Evolutionary conservation across 1,140 invertebrate species (phyloP), one percentile per base, ranked within the genome.

Genomic region (Gonatopus flavifemur): DNA sequence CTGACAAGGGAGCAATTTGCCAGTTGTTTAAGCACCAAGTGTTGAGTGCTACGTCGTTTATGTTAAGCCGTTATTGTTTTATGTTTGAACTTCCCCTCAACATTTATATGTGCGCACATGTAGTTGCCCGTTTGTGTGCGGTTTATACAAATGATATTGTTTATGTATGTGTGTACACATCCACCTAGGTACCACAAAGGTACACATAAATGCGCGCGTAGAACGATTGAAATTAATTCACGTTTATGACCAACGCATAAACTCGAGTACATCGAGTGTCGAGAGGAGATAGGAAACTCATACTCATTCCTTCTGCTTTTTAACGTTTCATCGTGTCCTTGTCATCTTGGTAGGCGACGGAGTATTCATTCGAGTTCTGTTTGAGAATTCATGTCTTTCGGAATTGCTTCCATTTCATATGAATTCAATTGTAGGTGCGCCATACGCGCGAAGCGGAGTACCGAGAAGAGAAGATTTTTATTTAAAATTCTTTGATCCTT

Each of bases 11-110:
- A 75, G 74, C 74, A 76, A 78, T 78, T 78, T 78, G 72, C 74
- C 73, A 77, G 76, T 76, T 78, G 72, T 76, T 78, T 78, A 77
- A 78, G 74, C 76, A 66, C 74, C 74, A 76, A 76, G 76, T 77
- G 76, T 78, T 78, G 77, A 78, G 74, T 78, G 74, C 74, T 71
- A 63, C 62, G 70, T 69, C 72, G 76, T 76, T 78, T 76, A 77
- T 76, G 76, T 67, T 73, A 69, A 61, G 70, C 72, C 72, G 74
- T 78, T 78, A 78, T 77, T 78, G 76, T 78, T 78, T 78, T 78
- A 78, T 75, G 74, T 70, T 74, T 70, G 67, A 59, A 33, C 62
- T 67, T 62, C 64, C 64, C 70, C 55, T 64, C 62, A 40, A n/a
- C 35, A 40, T 28, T 43, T 39, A 50, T 44, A 49, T 41, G 40